phyloP scores from a whole-genome alignment of 2,888 invertebrate species.

The Cinara cedri region DNA sequence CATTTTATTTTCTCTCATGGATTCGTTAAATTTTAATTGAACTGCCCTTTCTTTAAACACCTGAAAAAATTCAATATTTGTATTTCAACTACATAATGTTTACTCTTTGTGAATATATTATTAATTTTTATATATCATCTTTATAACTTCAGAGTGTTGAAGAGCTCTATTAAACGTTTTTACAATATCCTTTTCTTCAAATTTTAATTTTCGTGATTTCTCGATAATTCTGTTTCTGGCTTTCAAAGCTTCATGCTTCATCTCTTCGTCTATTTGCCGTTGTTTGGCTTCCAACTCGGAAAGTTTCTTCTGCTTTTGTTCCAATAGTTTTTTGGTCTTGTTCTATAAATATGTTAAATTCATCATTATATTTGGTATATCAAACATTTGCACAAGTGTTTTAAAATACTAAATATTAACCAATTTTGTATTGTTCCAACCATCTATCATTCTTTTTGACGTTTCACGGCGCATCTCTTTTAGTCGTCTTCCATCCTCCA shows the following conservation, averaged over 20 bases:
- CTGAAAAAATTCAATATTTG: background rate
- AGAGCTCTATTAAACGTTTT: constrained; percentile 48
- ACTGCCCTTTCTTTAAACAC: constrained; percentile 41
- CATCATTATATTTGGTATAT: background rate
- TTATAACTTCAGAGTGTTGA: constrained; percentile 28
- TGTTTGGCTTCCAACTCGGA: constrained; percentile 18
- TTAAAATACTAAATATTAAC: constrained; percentile 9
- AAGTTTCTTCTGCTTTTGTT: constrained; percentile 38
- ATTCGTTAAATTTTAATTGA: constrained; percentile 23
- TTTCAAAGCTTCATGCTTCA: constrained; percentile 13
- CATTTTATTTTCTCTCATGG: background rate
- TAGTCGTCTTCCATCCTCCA: background rate
- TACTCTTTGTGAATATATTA: background rate
- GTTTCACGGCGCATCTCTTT: constrained; percentile 25
- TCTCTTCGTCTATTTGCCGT: constrained; percentile 29
- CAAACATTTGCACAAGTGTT: background rate
- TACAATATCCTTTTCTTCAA: constrained; percentile 29
- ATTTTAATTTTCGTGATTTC: constrained; percentile 5
- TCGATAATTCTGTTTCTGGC: constrained; percentile 15
- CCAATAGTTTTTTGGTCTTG: constrained; percentile 42
- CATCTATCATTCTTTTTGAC: constrained; percentile 29
- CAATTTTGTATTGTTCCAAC: constrained; percentile 46
- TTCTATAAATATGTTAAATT: constrained; percentile 17
- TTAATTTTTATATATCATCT: background rate
- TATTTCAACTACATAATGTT: background rate